Base-by-base conservation (phyloP, 2,113 vertebrate genomes). In the Coptodon bakossiorum region DNA sequence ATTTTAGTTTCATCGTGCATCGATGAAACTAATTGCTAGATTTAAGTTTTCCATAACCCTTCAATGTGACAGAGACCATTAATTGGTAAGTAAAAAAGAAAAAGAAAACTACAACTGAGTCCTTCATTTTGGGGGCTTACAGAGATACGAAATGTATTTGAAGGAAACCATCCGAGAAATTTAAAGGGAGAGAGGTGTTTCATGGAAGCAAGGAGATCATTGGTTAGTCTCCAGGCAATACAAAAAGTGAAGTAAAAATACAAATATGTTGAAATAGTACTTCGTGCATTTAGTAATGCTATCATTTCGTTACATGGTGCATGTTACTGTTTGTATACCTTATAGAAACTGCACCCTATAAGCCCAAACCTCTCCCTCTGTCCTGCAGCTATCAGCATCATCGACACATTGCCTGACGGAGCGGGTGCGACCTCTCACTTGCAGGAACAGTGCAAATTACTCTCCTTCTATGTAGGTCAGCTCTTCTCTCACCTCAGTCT, bases 401-500 rank as follows among this genome's bases (percentile, higher is more conserved):
- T 81, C 81, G 78, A 86, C 93, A 83, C 50, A 7, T 19, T 68
- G 85, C 83, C 85, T 84, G 89, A 87, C 88, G n/a, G 85, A 36
- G 71, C 19, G 50, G 78, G 52, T 24, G 57, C 11, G 19, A 90
- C 87, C 88, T 90, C 86, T 89, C 94, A 89, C 93, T 91, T 54
- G 71, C 89, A 82, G 87, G 83, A 86, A 91, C 88, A 57, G 83
- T 84, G 93, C 79, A 92, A 95, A 94, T 92, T 80, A 86, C 89
- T 92, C 87, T 92, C 45, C 88, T 43, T 53, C 88, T 85, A 94
- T 90, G 88, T 90, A 82, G 94, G 95, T 94, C 94, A 91, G 86
- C 85, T 93, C 86, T 63, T 81, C 89, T 94, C 93, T 95, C 94
- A 93, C 94, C 95, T 94, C 88, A 13, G 87, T 87, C 73, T 86